Percentiles rank a stretch among this genome's conserved stretches.
Evolutionary conservation across 2,888 invertebrate genomes (phyloP).

Genomic region (Hemistola chrysoprasaria): DNA sequence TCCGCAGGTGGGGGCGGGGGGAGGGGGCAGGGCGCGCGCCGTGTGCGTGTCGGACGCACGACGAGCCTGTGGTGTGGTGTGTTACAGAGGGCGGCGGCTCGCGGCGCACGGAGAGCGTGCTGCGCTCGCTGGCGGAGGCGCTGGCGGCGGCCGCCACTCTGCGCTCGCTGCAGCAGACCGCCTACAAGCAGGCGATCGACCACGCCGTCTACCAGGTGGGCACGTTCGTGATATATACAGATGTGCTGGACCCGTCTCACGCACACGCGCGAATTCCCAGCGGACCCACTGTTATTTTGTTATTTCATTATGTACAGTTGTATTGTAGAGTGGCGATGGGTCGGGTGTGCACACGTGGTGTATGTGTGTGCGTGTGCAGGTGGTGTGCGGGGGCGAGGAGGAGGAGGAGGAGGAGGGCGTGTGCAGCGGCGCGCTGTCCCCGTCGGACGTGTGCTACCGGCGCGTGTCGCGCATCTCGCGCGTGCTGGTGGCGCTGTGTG

Average conservation of each 20-base stretch:
- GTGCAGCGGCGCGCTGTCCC: slow-evolving; percentile 52
- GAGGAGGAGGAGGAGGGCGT: slow-evolving; percentile 44
- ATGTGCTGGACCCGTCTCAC: too few species aligned
- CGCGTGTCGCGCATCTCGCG: slow-evolving; percentile 52
- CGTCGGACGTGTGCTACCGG: slow-evolving; percentile 63
- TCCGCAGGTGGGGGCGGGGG: too few species aligned
- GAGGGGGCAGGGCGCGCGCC: too few species aligned
- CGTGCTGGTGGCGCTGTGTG: slow-evolving; percentile 61
- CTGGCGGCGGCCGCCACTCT: slow-evolving; percentile 88
- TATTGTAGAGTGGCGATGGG: too few species aligned
- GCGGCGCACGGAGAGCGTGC: slow-evolving; percentile 69
- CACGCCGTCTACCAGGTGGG: slow-evolving; percentile 51
- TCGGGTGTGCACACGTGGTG: too few species aligned
- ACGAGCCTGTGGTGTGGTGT: neutral
- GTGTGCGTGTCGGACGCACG: slow-evolving; percentile 30
- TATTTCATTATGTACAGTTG: too few species aligned
- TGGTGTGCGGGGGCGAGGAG: slow-evolving; percentile 45
- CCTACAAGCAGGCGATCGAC: slow-evolving; percentile 56
- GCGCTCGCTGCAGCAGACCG: slow-evolving; percentile 79
- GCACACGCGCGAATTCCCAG: too few species aligned
- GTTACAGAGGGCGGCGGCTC: slow-evolving; percentile 46
- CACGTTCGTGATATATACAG: neutral
- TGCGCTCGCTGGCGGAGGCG: slow-evolving; percentile 91
- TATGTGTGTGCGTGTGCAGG: too few species aligned
- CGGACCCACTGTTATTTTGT: too few species aligned